Evolutionary conservation across 2,888 invertebrate genomes (phyloP).

Genomic region (Clepsis dumicolana): DNA sequence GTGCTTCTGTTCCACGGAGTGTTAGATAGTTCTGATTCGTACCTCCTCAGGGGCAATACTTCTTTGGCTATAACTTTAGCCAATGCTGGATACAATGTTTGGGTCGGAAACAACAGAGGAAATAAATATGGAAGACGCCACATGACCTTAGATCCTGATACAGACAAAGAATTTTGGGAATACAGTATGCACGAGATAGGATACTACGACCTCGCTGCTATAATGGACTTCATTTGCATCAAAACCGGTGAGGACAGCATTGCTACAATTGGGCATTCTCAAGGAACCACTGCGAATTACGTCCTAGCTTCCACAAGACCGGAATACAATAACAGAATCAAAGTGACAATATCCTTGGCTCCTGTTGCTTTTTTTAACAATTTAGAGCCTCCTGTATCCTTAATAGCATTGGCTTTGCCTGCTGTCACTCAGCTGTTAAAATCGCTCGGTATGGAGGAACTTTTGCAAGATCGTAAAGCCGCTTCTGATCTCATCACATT

Average conservation of each 20-base stretch:
- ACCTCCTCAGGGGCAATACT: conserved; percentile 52
- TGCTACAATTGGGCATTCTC: conserved; percentile 35
- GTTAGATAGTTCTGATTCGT: conserved; percentile 53
- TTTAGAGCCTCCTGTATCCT: conserved; percentile 36
- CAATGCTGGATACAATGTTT: conserved; percentile 50
- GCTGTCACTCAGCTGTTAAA: conserved; percentile 22
- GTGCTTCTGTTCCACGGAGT: conserved; percentile 55
- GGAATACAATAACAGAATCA: conserved; percentile 41
- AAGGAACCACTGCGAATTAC: conserved; percentile 38
- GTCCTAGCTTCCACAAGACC: conserved; percentile 32
- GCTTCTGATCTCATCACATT: conserved; percentile 35
- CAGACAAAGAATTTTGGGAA: conserved; percentile 37
- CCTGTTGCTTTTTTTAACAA: conserved; percentile 48
- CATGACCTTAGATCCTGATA: conserved; percentile 28
- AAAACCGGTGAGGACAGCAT: conserved; percentile 19
- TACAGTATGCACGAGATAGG: conserved; percentile 42
- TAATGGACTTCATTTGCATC: conserved; percentile 28
- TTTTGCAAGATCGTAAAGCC: conserved; percentile 39
- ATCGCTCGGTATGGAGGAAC: conserved; percentile 38
- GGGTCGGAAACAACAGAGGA: conserved; percentile 32
- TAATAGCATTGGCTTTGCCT: conserved; percentile 21
- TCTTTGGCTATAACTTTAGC: conserved; percentile 54
- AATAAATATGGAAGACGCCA: conserved; percentile 17
- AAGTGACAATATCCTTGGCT: conserved; percentile 29
- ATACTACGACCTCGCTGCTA: conserved; percentile 37